Percentiles rank a stretch among this genome's conserved stretches.
Conservation (phyloP, 2,113 vertebrate genomes). For the Telmatochromis sp. region DNA sequence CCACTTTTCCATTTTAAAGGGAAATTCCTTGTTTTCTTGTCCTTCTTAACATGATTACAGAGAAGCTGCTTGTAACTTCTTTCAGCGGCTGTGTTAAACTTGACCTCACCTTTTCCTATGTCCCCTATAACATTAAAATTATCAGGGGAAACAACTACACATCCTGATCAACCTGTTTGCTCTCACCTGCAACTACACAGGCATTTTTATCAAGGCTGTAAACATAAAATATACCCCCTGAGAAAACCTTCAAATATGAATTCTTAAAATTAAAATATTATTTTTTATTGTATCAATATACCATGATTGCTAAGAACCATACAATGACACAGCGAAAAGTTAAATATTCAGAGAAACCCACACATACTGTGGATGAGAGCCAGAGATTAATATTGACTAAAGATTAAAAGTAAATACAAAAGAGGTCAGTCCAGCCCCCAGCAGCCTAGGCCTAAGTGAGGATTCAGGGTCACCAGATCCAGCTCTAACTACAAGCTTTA, state of each 20-base stretch:
- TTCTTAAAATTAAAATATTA: not conserved
- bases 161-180: constrained; percentile 40
- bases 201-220: not conserved
- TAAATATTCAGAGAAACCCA: not conserved
- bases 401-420: not conserved
- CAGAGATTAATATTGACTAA: not conserved
- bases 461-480: not conserved
- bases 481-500: not conserved
- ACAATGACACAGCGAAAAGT: not conserved
- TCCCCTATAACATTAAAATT: not conserved
- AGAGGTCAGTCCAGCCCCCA: not conserved
- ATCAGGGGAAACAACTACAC: not conserved
- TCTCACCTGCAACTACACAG: not conserved
- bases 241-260: accelerated
- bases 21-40: constrained; percentile 21
- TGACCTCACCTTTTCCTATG: not conserved
- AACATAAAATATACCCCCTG: not conserved
- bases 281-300: not conserved
- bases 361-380: not conserved
- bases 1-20: constrained; percentile 14
- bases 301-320: not conserved
- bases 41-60: constrained; percentile 23
- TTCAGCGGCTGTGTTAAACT: not conserved
- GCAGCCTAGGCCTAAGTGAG: not conserved
- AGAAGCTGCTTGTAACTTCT: constrained; percentile 29